Evolutionary conservation across 2,888 invertebrate genomes (phyloP).

Genomic region (Glaucopsyche alexis): DNA sequence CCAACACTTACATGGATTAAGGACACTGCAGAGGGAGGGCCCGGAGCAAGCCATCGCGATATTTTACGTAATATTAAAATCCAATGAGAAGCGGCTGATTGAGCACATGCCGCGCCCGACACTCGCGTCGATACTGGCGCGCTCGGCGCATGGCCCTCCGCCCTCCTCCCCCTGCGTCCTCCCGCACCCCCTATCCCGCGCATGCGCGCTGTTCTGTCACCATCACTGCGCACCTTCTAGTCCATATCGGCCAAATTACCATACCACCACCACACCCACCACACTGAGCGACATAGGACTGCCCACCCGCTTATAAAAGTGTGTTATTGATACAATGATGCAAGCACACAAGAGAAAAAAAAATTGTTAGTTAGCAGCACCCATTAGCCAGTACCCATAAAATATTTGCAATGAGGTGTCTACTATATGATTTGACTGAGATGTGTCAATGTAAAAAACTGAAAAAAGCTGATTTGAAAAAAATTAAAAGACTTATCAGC

Average conservation of each 20-base stretch:
- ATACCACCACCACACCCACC: conserved; percentile 34
- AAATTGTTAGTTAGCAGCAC: conserved; percentile 13
- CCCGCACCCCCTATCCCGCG: conserved; percentile 45
- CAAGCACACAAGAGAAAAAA: conserved; percentile 2
- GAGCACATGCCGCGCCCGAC: conserved; percentile 75
- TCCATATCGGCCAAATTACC: conserved; percentile 40
- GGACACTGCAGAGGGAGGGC: conserved; percentile 74
- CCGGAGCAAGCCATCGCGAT: conserved; percentile 69
- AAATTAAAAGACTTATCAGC: too few species aligned
- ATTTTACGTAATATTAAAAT: conserved; percentile 71
- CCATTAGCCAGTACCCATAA: too few species aligned
- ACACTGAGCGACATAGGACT: conserved; percentile 28
- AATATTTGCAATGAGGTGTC: neutral
- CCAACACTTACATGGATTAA: conserved; percentile 70
- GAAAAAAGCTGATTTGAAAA: too few species aligned
- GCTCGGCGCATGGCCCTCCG: conserved; percentile 57
- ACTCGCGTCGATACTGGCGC: conserved; percentile 79
- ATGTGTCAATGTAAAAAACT: neutral
- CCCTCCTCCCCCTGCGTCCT: conserved; percentile 46
- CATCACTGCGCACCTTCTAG: conserved; percentile 42
- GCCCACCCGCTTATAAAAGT: conserved; percentile 24
- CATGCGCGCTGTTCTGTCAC: conserved; percentile 43
- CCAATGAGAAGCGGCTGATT: conserved; percentile 59
- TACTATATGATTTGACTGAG: neutral
- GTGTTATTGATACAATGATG: conserved; percentile 11